Percentiles rank a stretch among this genome's conserved stretches.
Evolutionary conservation across 2,113 vertebrate species (phyloP).

Genomic region (Toxostoma redivivum): DNA sequence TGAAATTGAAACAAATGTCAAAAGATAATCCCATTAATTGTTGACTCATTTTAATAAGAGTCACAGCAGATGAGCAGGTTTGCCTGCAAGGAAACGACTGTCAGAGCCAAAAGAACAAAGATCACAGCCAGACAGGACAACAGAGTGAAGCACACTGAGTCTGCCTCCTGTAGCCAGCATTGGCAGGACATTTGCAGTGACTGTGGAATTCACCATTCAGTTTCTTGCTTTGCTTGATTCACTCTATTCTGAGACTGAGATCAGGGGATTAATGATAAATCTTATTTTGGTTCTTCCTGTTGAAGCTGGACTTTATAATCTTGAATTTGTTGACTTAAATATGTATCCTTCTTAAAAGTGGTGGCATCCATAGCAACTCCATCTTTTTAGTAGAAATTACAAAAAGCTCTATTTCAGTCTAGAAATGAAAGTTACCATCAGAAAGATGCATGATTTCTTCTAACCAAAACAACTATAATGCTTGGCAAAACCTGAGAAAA

Average conservation of each 20-base stretch:
- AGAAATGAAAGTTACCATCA: background rate
- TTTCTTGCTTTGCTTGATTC: background rate
- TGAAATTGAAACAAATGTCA: background rate
- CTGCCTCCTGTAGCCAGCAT: background rate
- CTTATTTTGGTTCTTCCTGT: background rate
- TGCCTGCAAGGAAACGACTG: background rate
- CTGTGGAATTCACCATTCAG: background rate
- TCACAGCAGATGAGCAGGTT: background rate
- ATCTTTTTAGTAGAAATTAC: background rate
- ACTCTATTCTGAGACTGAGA: background rate
- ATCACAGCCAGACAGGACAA: background rate
- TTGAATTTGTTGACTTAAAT: background rate
- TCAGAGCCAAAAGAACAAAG: background rate
- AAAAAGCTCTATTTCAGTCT: background rate
- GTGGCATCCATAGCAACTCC: background rate
- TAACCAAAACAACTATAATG: background rate
- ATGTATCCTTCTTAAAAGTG: background rate
- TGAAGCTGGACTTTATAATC: background rate
- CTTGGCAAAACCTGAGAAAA: background rate
- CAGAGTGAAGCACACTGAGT: background rate
- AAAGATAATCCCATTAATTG: background rate
- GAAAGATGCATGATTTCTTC: background rate
- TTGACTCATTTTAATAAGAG: background rate
- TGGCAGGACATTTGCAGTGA: background rate
- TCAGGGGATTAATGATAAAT: background rate